A percentile compares a stretch with the other conserved stretches of the same genome.
Conservation (phyloP, 2,113 vertebrate genomes). For the Merops nubicus region DNA sequence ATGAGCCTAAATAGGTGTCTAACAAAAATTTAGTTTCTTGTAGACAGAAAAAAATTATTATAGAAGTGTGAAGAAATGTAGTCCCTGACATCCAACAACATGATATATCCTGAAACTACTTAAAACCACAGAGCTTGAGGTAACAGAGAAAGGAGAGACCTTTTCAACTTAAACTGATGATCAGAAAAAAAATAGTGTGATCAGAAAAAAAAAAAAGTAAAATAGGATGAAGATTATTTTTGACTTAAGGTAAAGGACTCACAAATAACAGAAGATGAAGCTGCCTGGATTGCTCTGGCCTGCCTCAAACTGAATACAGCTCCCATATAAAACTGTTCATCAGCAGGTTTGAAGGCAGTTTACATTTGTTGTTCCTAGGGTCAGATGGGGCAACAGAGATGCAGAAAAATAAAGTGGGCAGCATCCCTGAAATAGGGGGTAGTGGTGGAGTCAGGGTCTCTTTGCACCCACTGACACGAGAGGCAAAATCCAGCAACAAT, state of each 20-base stretch:
- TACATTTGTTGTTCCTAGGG: background rate
- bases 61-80: background rate
- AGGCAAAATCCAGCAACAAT: background rate
- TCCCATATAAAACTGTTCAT: background rate
- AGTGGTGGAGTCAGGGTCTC: background rate
- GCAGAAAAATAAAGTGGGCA: background rate
- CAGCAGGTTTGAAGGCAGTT: background rate
- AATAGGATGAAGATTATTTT: background rate
- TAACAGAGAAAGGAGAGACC: background rate
- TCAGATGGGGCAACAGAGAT: background rate
- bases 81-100: background rate
- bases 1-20: background rate
- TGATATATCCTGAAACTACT: background rate
- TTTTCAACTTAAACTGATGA: background rate
- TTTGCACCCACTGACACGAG: fast-evolving
- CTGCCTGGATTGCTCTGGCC: background rate
- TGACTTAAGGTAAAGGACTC: background rate
- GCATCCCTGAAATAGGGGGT: background rate
- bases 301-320: background rate
- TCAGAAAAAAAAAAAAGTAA: too few species aligned
- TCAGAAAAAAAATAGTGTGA: fast-evolving
- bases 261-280: background rate
- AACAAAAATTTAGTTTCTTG: background rate
- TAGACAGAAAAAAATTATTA: background rate
- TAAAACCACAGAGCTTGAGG: background rate